A percentile compares a stretch with the other conserved stretches of the same genome.
Conservation (phyloP, 2,888 invertebrate species). For the Periphyllus acericola region DNA sequence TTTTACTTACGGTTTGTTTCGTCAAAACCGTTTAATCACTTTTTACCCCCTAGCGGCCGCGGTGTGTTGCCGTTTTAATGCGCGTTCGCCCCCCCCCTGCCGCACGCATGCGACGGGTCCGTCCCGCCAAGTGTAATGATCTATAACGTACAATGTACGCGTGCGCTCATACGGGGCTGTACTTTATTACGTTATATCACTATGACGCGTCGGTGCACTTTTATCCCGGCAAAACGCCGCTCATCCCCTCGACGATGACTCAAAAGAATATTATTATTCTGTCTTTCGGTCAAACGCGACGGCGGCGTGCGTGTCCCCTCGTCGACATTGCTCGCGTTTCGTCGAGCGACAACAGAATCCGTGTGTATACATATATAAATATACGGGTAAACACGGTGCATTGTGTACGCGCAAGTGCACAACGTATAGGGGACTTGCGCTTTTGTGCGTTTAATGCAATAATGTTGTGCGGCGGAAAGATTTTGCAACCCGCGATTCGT, state of each 20-base stretch:
- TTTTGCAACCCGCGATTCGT: background rate
- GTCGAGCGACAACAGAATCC: background rate
- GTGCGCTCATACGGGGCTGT: background rate
- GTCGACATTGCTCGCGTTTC: background rate
- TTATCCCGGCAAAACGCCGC: background rate
- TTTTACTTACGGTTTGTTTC: background rate
- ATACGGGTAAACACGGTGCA: too few species aligned
- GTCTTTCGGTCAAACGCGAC: conserved; percentile 1
- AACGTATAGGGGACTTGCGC: background rate
- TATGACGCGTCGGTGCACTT: background rate
- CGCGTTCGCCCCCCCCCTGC: background rate
- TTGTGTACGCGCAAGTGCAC: background rate
- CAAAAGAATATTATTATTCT: background rate
- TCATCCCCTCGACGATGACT: conserved; percentile 6
- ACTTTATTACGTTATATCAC: background rate
- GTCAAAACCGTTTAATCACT: conserved; percentile 22
- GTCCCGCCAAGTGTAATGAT: background rate
- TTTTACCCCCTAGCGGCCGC: background rate
- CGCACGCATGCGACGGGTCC: background rate
- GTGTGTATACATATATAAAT: background rate
- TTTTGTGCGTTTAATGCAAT: background rate
- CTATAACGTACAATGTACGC: background rate
- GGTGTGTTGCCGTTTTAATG: conserved; percentile 9
- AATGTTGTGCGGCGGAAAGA: background rate
- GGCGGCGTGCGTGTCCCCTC: background rate